These are phyloP conservation scores for Chironomus tepperi DNA, from an alignment of 1,140 invertebrate species.

Conservation along the genomic window DNA sequence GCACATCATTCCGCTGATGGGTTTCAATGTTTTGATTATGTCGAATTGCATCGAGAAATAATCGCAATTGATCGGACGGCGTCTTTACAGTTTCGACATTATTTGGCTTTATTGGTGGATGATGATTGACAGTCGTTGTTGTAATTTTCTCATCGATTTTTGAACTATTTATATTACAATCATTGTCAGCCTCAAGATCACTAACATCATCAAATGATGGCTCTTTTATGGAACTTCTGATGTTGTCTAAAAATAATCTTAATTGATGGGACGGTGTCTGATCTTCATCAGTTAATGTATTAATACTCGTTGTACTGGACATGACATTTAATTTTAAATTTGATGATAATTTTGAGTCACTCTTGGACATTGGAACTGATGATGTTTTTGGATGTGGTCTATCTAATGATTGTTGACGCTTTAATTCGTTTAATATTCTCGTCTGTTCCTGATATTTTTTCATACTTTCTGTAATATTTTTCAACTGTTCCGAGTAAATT, in stretches of 20 bases:
- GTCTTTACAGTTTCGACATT: slow-evolving; percentile 29
- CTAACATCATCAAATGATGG: slow-evolving; percentile 14
- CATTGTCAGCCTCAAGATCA: slow-evolving; percentile 28
- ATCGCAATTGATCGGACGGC: slow-evolving; percentile 37
- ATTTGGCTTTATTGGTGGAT: slow-evolving; percentile 26
- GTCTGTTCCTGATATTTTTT: slow-evolving; percentile 40
- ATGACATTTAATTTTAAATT: background rate
- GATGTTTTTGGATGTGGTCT: slow-evolving; percentile 29
- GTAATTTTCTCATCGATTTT: slow-evolving; percentile 23
- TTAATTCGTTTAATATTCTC: slow-evolving; percentile 37
- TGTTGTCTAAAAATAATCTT: slow-evolving; percentile 37
- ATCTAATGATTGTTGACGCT: slow-evolving; percentile 36
- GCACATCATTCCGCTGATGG: slow-evolving; percentile 32
- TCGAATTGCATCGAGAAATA: slow-evolving; percentile 39
- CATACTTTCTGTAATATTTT: slow-evolving; percentile 39
- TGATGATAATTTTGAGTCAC: slow-evolving; percentile 7
- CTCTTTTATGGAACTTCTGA: slow-evolving; percentile 35
- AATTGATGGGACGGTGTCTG: slow-evolving; percentile 38
- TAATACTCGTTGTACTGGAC: slow-evolving; percentile 4
- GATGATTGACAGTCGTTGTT: background rate
- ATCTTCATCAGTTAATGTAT: slow-evolving; percentile 28
- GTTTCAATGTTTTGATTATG: slow-evolving; percentile 32
- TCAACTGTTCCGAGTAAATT: slow-evolving; percentile 38
- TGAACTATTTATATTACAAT: slow-evolving; percentile 32
- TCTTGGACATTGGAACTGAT: slow-evolving; percentile 20